Conservation (phyloP, 2,888 invertebrate genomes). For the Beris morrisii region DNA sequence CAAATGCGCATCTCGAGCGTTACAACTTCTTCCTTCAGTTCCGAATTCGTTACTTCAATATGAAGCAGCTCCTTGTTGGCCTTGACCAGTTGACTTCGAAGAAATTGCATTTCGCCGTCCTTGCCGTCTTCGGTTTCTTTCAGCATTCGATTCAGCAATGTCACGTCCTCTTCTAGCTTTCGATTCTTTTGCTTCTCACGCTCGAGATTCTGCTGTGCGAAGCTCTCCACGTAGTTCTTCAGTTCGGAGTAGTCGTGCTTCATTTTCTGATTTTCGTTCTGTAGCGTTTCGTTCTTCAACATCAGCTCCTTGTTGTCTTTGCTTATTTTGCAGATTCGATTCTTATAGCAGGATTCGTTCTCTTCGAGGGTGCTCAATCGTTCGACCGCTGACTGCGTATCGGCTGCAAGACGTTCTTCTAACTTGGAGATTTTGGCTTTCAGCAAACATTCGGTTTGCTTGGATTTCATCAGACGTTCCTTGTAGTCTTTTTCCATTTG, state of each 20-base stretch:
- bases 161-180: slow-evolving; percentile 58
- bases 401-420: slow-evolving; percentile 59
- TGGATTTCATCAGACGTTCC: slow-evolving; percentile 60
- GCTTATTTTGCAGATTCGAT: slow-evolving; percentile 60
- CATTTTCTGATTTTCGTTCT: slow-evolving; percentile 57
- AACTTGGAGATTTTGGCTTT: slow-evolving; percentile 62
- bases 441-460: slow-evolving; percentile 57
- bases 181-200: slow-evolving; percentile 53
- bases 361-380: slow-evolving; percentile 64
- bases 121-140: slow-evolving; percentile 58
- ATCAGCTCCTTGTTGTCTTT: slow-evolving; percentile 60
- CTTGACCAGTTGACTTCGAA: slow-evolving; percentile 60
- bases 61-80: slow-evolving; percentile 63
- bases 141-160: slow-evolving; percentile 56
- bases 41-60: slow-evolving; percentile 68
- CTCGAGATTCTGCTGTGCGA: slow-evolving; percentile 49
- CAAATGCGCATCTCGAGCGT: slow-evolving; percentile 63
- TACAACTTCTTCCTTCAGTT: slow-evolving; percentile 70
- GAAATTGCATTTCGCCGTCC: slow-evolving; percentile 58
- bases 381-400: slow-evolving; percentile 58
- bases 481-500: slow-evolving; percentile 69
- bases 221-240: slow-evolving; percentile 57
- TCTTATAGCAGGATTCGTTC: slow-evolving; percentile 60
- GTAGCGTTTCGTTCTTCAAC: slow-evolving; percentile 57
- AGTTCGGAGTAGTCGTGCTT: slow-evolving; percentile 60